phyloP scores from a whole-genome alignment of 2,888 invertebrate species.

The Tetrapedia diversipes region DNA sequence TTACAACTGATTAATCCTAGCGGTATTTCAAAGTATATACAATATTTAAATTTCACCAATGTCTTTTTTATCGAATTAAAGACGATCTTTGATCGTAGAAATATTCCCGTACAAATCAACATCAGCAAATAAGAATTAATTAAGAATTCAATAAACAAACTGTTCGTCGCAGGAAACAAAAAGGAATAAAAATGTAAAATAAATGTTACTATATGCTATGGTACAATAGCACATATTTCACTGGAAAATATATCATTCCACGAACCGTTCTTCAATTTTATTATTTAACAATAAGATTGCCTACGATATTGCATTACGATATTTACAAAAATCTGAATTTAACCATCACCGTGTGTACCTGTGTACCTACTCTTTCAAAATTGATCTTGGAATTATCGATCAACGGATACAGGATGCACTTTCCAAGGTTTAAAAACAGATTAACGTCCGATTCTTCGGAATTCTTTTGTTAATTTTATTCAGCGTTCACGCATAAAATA shows the following conservation, averaged over 20 bases:
- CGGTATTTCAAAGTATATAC: too few relatives aligned
- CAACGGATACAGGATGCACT: slow-evolving; percentile 2
- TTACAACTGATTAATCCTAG: too few relatives aligned
- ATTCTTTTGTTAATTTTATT: too few relatives aligned
- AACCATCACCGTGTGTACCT: not conserved
- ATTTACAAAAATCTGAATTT: slow-evolving; percentile 14
- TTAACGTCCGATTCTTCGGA: too few relatives aligned
- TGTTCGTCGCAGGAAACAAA: too few relatives aligned
- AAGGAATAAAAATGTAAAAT: too few relatives aligned
- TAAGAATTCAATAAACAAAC: too few relatives aligned
- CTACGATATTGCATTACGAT: too few relatives aligned
- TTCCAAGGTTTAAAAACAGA: too few relatives aligned
- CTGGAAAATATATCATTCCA: slow-evolving; percentile 22
- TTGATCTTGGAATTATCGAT: slow-evolving; percentile 11
- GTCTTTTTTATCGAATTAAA: not conserved
- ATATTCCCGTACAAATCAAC: not conserved
- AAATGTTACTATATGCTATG: too few relatives aligned
- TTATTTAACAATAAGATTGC: not conserved
- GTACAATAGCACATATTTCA: slow-evolving; percentile 18
- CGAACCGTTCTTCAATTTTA: slow-evolving; percentile 8
- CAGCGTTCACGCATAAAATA: too few relatives aligned
- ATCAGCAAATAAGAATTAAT: too few relatives aligned
- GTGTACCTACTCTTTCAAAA: slow-evolving; percentile 4
- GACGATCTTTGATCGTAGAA: not conserved
- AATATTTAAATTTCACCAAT: not conserved